A percentile compares a stretch with the other conserved stretches of the same genome.
phyloP scores from a whole-genome alignment of 2,888 invertebrate genomes.

The Merodon equestris region DNA sequence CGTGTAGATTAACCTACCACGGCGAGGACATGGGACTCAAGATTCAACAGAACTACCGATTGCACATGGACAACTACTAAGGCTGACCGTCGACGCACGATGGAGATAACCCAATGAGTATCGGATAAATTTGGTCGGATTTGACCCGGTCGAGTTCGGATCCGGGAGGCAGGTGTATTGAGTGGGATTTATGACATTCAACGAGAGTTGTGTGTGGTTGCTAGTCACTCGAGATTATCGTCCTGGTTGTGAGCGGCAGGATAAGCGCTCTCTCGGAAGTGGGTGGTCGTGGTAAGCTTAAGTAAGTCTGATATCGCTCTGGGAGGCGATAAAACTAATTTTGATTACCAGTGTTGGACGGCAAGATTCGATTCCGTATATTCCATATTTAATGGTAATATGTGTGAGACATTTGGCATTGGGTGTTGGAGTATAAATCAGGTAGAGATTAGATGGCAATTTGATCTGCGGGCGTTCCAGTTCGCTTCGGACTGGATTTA shows the following conservation, averaged over 20 bases:
- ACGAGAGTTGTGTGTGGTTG: conserved; percentile 50
- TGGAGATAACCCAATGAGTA: conserved; percentile 43
- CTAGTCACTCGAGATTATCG: neutral
- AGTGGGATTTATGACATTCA: conserved; percentile 62
- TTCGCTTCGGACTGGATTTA: too few relatives aligned
- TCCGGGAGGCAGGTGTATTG: conserved; percentile 29
- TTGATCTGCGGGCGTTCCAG: conserved; percentile 14
- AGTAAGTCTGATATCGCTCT: conserved; percentile 49
- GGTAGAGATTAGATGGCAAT: conserved; percentile 44
- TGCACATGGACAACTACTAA: too few relatives aligned
- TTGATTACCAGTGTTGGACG: conserved; percentile 40
- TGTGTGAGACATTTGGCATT: conserved; percentile 18
- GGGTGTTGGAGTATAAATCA: conserved; percentile 41
- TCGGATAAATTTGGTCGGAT: conserved; percentile 55
- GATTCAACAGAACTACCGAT: too few relatives aligned
- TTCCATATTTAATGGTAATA: conserved; percentile 57
- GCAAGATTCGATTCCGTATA: conserved; percentile 48
- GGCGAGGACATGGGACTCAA: too few relatives aligned
- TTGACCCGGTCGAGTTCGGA: conserved; percentile 21
- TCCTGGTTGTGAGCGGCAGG: neutral
- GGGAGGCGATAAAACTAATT: conserved; percentile 52
- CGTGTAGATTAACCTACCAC: too few relatives aligned
- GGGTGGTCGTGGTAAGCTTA: conserved; percentile 11
- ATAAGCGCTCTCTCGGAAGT: neutral
- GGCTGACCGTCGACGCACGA: conserved; percentile 5